Evolutionary conservation across 1,140 invertebrate genomes (phyloP).

Genomic region (Drosophila sechellia): DNA sequence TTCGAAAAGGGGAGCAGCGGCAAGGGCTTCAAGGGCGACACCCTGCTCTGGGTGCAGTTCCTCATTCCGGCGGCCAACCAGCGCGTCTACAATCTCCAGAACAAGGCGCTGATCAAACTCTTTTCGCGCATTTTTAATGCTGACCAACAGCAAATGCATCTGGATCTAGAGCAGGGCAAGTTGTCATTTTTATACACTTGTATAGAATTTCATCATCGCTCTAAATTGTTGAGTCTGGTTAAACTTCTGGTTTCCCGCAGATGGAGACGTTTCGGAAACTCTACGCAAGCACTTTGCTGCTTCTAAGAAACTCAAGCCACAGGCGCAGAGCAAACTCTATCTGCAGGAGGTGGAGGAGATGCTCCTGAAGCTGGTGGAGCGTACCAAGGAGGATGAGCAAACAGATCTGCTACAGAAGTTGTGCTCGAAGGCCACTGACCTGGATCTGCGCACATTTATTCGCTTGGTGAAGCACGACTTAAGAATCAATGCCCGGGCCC

Average conservation of each 20-base stretch:
- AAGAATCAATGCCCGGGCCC: slow-evolving; percentile 95
- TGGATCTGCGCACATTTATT: slow-evolving; percentile 93
- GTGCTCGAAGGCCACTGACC: slow-evolving; percentile 90
- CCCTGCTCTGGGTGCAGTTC: slow-evolving; percentile 92
- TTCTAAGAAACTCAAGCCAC: slow-evolving; percentile 87
- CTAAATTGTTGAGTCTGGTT: no score
- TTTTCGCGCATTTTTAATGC: slow-evolving; percentile 92
- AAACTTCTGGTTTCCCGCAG: slow-evolving; percentile 11
- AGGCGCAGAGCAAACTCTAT: slow-evolving; percentile 89
- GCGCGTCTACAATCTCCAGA: slow-evolving; percentile 95
- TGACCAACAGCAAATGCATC: slow-evolving; percentile 92
- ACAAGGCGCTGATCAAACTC: slow-evolving; percentile 95
- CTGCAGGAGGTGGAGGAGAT: slow-evolving; percentile 92
- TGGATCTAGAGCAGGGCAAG: slow-evolving; percentile 90
- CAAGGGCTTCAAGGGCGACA: slow-evolving; percentile 90
- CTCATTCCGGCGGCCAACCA: slow-evolving; percentile 93
- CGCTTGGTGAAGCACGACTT: slow-evolving; percentile 96
- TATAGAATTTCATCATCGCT: no score
- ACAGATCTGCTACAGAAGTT: slow-evolving; percentile 90
- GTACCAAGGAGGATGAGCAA: slow-evolving; percentile 96
- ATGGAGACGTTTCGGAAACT: slow-evolving; percentile 95
- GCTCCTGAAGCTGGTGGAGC: slow-evolving; percentile 89
- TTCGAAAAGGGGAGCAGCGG: slow-evolving; percentile 78
- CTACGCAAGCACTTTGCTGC: slow-evolving; percentile 92
- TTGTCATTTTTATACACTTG: not conserved